Conservation (phyloP, 2,888 invertebrate species). For the Rotaria macrura region DNA sequence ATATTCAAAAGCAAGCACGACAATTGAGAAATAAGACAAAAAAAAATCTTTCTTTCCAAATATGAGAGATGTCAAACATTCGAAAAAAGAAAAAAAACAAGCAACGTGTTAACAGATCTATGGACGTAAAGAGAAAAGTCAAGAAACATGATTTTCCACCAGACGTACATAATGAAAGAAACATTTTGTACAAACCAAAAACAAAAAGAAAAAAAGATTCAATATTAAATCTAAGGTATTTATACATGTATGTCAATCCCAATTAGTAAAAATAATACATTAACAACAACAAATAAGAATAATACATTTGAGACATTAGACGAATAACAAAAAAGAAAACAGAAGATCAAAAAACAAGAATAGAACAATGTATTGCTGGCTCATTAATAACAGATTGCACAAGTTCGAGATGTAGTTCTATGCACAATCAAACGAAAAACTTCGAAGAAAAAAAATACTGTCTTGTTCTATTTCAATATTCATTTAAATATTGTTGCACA, state of each 20-base stretch:
- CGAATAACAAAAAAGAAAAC: not conserved
- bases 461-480: not conserved
- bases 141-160: not conserved
- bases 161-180: not conserved
- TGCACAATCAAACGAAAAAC: not conserved
- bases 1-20: slow-evolving; percentile 8
- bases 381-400: not conserved
- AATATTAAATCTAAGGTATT: not conserved
- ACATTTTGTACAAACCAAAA: not conserved
- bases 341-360: not conserved
- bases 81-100: not conserved
- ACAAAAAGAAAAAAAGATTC: not conserved
- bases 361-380: not conserved
- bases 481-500: not conserved
- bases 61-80: not conserved
- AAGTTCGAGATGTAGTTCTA: not conserved
- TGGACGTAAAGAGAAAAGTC: not conserved
- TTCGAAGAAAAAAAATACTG: not conserved
- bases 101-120: not conserved
- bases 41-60: not conserved
- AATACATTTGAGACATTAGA: not conserved
- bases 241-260: slow-evolving; percentile 1
- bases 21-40: not conserved
- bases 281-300: not conserved
- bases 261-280: not conserved